Evolutionary conservation across 2,888 invertebrate genomes (phyloP).

Genomic region (Hydriomena furcata): DNA sequence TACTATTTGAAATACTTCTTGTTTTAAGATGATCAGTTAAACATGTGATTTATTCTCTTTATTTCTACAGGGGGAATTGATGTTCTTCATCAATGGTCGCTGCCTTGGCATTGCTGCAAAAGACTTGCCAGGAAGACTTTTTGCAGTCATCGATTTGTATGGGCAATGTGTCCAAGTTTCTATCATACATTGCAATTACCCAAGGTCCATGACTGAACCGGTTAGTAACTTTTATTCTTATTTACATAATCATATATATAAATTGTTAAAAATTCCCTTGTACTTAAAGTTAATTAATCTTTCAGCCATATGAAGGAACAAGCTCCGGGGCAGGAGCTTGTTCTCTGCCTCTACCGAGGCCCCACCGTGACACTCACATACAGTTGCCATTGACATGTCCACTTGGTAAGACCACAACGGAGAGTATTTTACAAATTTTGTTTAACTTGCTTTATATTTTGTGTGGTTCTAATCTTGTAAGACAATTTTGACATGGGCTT

Average conservation of each 20-base stretch:
- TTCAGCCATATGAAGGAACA: conserved; percentile 18
- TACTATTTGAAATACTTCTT: no score
- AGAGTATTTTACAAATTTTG: not conserved
- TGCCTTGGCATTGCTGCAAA: conserved; percentile 94
- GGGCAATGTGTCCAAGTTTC: conserved; percentile 97
- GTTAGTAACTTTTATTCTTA: conserved; percentile 38
- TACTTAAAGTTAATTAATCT: not conserved
- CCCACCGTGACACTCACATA: conserved; percentile 17
- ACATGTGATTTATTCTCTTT: no score
- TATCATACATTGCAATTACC: conserved; percentile 56
- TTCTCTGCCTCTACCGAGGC: conserved; percentile 6
- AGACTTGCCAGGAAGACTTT: conserved; percentile 90
- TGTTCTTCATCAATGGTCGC: conserved; percentile 94
- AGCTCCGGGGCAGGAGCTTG: conserved; percentile 24
- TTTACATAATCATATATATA: no score
- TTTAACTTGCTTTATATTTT: no score
- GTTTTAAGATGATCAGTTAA: no score
- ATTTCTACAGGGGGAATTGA: conserved; percentile 87
- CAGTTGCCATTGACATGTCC: conserved; percentile 24
- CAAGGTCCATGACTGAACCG: conserved; percentile 62
- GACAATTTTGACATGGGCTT: no score
- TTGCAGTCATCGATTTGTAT: conserved; percentile 97
- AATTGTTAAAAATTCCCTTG: no score
- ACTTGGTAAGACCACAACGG: conserved; percentile 19
- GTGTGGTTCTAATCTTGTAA: no score